A percentile compares a stretch with the other conserved stretches of the same genome.
Evolutionary conservation across 2,888 invertebrate genomes (phyloP).

Genomic region (Altica lythri): DNA sequence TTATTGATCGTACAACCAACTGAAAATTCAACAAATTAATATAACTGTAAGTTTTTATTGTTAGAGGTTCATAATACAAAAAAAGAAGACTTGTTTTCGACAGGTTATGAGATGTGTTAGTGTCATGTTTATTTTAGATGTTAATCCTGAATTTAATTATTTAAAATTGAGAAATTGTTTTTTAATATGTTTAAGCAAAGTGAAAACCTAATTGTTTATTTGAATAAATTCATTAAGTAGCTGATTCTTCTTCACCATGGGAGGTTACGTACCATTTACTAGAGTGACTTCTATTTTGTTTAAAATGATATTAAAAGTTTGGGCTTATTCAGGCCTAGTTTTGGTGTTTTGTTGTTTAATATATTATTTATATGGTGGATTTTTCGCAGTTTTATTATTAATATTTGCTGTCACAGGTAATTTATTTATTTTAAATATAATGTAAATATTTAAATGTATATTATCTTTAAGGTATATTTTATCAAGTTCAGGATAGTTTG

Average conservation of each 20-base stretch:
- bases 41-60: no score
- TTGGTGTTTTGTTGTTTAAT: conserved; percentile 75
- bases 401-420: conserved; percentile 74
- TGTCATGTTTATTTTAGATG: conserved; percentile 1
- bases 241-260: conserved; percentile 50
- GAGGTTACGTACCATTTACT: conserved; percentile 53
- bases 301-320: conserved; percentile 70
- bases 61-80: no score
- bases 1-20: no score
- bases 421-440: conserved; percentile 23
- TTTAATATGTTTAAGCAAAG: background rate
- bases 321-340: conserved; percentile 77
- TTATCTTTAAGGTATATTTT: conserved; percentile 72
- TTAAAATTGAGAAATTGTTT: background rate
- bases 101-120: no score
- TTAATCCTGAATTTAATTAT: background rate
- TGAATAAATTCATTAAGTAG: no score
- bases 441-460: background rate
- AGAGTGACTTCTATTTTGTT: conserved; percentile 59
- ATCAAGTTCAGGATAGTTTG: conserved; percentile 83
- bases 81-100: no score
- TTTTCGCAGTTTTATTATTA: conserved; percentile 72
- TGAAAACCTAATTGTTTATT: no score
- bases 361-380: conserved; percentile 83
- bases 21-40: no score